Percentiles rank a stretch among this genome's conserved stretches.
phyloP scores from a whole-genome alignment of 2,888 invertebrate species.

The Volucella inflata region DNA sequence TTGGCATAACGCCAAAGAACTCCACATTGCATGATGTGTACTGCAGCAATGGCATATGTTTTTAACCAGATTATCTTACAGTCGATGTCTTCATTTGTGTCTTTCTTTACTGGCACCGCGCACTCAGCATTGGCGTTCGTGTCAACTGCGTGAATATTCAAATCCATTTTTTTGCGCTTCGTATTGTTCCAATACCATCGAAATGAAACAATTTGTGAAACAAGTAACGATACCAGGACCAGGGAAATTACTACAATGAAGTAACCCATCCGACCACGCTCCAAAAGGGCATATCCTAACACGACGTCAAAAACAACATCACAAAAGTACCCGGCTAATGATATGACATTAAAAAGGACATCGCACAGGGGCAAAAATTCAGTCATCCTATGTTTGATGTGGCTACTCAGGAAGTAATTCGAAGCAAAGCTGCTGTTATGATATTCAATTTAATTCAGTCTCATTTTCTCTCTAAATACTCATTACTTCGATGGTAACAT shows the following conservation, averaged over 20 bases:
- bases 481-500: conserved; percentile 24
- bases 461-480: conserved; percentile 32
- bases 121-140: conserved; percentile 46
- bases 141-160: conserved; percentile 11
- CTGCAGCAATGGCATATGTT: conserved; percentile 84
- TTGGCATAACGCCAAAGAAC: conserved; percentile 93
- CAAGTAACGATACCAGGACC: conserved; percentile 89
- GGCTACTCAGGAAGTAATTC: neutral
- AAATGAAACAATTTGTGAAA: conserved; percentile 90
- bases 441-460: conserved; percentile 51
- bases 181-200: conserved; percentile 87
- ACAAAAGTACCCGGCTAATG: conserved; percentile 94
- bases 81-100: conserved; percentile 14
- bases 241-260: conserved; percentile 89
- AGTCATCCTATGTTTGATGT: conserved; percentile 84
- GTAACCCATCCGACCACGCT: conserved; percentile 87
- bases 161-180: conserved; percentile 44
- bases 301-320: conserved; percentile 95
- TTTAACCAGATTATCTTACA: conserved; percentile 36
- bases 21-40: conserved; percentile 89
- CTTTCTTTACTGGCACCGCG: conserved; percentile 50
- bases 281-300: conserved; percentile 92
- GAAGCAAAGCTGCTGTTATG: neutral
- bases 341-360: conserved; percentile 95
- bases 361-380: conserved; percentile 96